Conservation (phyloP, 1,140 invertebrate genomes). For the Thalassaphorura encarpata region DNA sequence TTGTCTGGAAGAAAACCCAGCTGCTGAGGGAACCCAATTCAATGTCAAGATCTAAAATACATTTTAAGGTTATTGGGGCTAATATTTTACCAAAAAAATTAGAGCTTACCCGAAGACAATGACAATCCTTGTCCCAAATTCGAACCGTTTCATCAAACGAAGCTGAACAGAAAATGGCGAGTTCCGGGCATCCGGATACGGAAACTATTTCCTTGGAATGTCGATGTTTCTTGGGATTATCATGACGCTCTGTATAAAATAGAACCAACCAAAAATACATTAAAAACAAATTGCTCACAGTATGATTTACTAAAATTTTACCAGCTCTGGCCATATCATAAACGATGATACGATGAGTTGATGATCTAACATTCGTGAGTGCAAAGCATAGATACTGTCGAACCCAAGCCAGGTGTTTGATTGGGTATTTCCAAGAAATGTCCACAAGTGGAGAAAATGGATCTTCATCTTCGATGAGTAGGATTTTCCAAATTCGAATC, state of each 20-base stretch:
- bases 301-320: neutral
- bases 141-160: slow-evolving; percentile 30
- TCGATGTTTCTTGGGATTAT: slow-evolving; percentile 9
- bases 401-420: slow-evolving; percentile 7
- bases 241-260: slow-evolving; percentile 16
- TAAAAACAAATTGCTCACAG: neutral
- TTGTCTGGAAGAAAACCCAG: slow-evolving; percentile 27
- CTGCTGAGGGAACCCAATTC: slow-evolving; percentile 26
- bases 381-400: slow-evolving; percentile 20
- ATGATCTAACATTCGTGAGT: slow-evolving; percentile 9
- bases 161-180: slow-evolving; percentile 28
- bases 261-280: neutral
- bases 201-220: slow-evolving; percentile 24
- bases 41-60: slow-evolving; percentile 18
- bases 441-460: slow-evolving; percentile 25
- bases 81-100: neutral
- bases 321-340: slow-evolving; percentile 18
- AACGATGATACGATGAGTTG: slow-evolving; percentile 22
- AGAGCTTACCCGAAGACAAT: slow-evolving; percentile 19
- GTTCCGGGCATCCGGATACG: slow-evolving; percentile 10
- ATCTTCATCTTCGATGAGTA: slow-evolving; percentile 16
- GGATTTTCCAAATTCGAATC: slow-evolving; percentile 27
- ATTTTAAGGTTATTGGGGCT: neutral
- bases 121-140: slow-evolving; percentile 28
- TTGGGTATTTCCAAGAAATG: slow-evolving; percentile 26